Conservation (phyloP, 2,113 vertebrate genomes). For the Martes martes region DNA sequence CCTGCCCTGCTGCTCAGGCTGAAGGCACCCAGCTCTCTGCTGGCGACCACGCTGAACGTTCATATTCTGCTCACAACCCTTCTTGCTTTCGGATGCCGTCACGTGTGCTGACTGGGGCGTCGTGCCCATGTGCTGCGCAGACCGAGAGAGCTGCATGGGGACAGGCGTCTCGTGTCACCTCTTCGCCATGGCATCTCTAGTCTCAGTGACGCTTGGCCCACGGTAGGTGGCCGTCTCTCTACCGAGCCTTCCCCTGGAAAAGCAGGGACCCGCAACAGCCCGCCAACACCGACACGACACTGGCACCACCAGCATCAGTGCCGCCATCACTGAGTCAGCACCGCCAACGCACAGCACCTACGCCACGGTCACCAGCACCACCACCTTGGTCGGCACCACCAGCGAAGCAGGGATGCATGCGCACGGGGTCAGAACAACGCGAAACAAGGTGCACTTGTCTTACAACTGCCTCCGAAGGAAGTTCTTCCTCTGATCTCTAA, state of each 20-base stretch:
- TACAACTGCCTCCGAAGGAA: too few species aligned
- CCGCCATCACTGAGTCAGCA: too few species aligned
- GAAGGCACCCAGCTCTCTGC: background rate
- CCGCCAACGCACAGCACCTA: background rate
- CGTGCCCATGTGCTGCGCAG: accelerated
- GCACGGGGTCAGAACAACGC: background rate
- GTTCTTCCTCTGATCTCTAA: background rate
- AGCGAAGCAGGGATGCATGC: accelerated
- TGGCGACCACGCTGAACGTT: background rate
- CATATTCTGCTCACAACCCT: background rate
- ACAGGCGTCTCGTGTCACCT: background rate
- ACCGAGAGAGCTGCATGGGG: background rate
- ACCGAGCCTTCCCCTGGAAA: background rate
- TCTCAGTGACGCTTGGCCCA: background rate
- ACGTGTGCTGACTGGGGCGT: accelerated
- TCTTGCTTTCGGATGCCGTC: background rate
- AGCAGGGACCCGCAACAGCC: background rate
- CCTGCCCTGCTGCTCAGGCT: too few species aligned
- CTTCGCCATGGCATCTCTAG: background rate
- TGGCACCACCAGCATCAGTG: too few species aligned
- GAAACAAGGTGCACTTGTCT: background rate
- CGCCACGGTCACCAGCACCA: accelerated
- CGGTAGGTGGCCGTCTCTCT: too few species aligned
- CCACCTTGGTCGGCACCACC: background rate
- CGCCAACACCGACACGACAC: background rate